Evolutionary conservation across 2,113 vertebrate species (phyloP), one percentile per base, ranked within the genome.

Genomic region (Chaetodon auriga): DNA sequence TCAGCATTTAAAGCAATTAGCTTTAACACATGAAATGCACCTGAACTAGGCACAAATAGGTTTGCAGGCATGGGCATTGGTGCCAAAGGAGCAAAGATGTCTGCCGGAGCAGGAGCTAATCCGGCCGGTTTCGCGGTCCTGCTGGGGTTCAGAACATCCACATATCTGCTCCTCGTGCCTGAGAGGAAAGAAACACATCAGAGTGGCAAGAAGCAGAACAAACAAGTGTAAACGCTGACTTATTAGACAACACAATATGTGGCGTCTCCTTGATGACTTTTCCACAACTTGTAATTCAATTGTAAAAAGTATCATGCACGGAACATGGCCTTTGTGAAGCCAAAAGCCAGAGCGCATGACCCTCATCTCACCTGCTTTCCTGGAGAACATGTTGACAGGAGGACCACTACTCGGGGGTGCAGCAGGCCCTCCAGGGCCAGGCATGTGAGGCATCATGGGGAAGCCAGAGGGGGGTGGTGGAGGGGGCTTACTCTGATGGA

Each of bases 31-130:
- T 3, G 8, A 76, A 11, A 85, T 93, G 23, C 60, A 99, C 98
- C 97, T 96, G 97, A 88, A 68, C 95, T 96, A 51, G 97, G 97
- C 86, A 96, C 94, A 38, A 98, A 97, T 2, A 98, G 80, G 64
- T 96, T 97, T 0, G 96, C 63, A 7, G 97, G 96, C 87, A 99
- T 96, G 2, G 97, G 91, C 95, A 99, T 97, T 0, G 98, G 98
- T 21, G 98, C 97, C 54, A 99, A 91, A 0, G 97, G 98, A n/a
- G 98, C 97, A 71, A 99, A 99, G 0, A 99, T 91, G 65, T 99
- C 97, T 0, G 96, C 95, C 0, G 97, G 98, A 7, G 97, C 95
- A 0, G 95, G 96, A 6, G 94, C 91, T 1, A 94, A 87, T 11
- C 94, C 93, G 0, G 90, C 87, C 0, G 95, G 84, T 83, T 95